Evolutionary conservation across 2,113 vertebrate species (phyloP), one percentile per base, ranked within the genome.

Genomic region (Lepisosteus osseus): DNA sequence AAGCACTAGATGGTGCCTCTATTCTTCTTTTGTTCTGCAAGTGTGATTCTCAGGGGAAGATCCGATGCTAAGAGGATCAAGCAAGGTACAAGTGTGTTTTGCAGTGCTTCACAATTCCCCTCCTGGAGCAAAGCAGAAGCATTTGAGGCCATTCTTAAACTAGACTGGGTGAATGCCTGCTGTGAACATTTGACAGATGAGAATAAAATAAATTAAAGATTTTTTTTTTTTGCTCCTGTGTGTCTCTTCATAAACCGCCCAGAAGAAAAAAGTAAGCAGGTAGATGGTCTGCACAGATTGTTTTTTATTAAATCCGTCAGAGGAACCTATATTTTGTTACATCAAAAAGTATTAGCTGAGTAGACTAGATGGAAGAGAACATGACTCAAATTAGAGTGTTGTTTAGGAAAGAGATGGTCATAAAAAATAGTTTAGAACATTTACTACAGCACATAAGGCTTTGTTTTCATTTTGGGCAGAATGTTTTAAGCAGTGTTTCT

Each of bases 1-100:
- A 91, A 94, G 90, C 95, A 95, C 94, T 96, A 96, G 95, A 94
- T 96, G 95, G 94, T 95, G 95, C 95, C 92, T 95, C 90, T 89
- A 93, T 94, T 88, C 95, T 93, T 94, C 79, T 73, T 79, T 82
- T 79, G 79, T 68, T 82, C 72, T 79, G 80, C 78, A 74, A 79
- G 81, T 69, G 51, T 41, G 64, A 86, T 82, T 88, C 80, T 82
- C 83, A 63, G 72, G 73, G 83, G 79, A 85, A 41, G 9, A 72
- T 69, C 79, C 72, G 62, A 83, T 87, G 78, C 72, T 15, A 74
- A 77, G 74, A 87, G 79, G 78, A 83, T 80, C 70, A 2, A 68
- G 63, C 72, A 72, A 41, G 71, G 79, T 86, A 73, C 76, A 76
- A 79, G 14, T 6, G 54, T 56, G 2, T 40, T 78, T 74, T 63